Base-by-base conservation (phyloP, 2,888 invertebrate species). In the Lepidocyrtoides sp. region DNA sequence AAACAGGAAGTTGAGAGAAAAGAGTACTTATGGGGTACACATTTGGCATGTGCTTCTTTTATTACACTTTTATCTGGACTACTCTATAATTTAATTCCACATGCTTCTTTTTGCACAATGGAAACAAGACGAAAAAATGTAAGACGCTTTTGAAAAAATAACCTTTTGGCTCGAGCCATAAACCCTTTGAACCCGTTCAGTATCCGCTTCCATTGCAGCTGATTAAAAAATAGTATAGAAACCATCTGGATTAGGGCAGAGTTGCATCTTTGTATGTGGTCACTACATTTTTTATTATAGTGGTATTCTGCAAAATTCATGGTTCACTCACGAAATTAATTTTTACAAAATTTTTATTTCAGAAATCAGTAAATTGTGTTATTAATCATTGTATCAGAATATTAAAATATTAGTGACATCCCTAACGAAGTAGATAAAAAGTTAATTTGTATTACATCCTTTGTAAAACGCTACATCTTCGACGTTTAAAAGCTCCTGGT, bases 51-150 rank as follows among this genome's bases (percentile, higher is more conserved):
- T 89, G 89, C 77, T 69, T n/a, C 60, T 48, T 54, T 85, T 77
- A 75, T 82, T 82, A n/a, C n/a, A 23, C 41, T 66, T 83, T 79
- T n/a, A 72, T 72, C 60, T 63, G 66, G 60, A 83, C 72, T 82
- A 63, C 79, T 85, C 72, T 89, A 75, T 83, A 89, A 89, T 89
- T 90, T 85, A 54, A 90, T 79, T 84, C 63, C 89, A 84, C 20
- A 69, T 54, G 84, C 17, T 14, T 79, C 69, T 44, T 81, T 89
- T 90, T 90, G 84, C 84, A 41, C 75, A 84, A 85, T 90, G 29
- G 75, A 89, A 77, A 23, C 29, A 14, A 60, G 8, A 82, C 8
- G 44, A n/a, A 60, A 17, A 60, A 72, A 82, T 82, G 26, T 54
- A 41, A 60, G 77, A 23, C n/a, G 57, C 51, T 51, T 44, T 86